phyloP scores from a whole-genome alignment of 2,797 vertebrate genomes.

The Poeciliopsis turneri region DNA sequence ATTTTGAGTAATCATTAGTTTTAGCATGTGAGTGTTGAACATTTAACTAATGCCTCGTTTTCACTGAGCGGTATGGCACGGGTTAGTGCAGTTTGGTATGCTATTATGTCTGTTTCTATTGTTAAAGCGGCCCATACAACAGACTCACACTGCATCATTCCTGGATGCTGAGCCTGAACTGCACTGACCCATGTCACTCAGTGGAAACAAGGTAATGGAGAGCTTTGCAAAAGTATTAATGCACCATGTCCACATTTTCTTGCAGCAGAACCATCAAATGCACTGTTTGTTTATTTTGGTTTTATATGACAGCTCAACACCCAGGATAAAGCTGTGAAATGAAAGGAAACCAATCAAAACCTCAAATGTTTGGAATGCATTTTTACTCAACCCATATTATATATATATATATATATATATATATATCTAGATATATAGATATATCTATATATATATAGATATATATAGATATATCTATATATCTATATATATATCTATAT shows the following conservation, averaged over 20 bases:
- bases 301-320: neutral
- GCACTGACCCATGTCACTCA: neutral
- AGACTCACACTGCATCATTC: neutral
- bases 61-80: neutral
- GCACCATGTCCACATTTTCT: neutral
- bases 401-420: too few relatives aligned
- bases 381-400: neutral
- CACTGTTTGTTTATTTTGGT: neutral
- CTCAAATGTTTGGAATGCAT: neutral
- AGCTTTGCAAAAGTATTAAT: neutral
- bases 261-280: neutral
- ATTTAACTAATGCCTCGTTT: conserved; percentile 12
- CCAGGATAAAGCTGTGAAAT: neutral
- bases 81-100: neutral
- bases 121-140: neutral
- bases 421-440: too few relatives aligned
- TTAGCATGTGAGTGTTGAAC: conserved; percentile 9
- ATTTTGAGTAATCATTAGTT: neutral
- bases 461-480: too few relatives aligned
- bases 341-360: neutral
- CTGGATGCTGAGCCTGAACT: neutral
- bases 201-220: neutral
- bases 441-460: too few relatives aligned
- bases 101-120: neutral
- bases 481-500: too few relatives aligned